Evolutionary conservation across 2,888 invertebrate genomes (phyloP).

Genomic region (Watsonalla binaria): DNA sequence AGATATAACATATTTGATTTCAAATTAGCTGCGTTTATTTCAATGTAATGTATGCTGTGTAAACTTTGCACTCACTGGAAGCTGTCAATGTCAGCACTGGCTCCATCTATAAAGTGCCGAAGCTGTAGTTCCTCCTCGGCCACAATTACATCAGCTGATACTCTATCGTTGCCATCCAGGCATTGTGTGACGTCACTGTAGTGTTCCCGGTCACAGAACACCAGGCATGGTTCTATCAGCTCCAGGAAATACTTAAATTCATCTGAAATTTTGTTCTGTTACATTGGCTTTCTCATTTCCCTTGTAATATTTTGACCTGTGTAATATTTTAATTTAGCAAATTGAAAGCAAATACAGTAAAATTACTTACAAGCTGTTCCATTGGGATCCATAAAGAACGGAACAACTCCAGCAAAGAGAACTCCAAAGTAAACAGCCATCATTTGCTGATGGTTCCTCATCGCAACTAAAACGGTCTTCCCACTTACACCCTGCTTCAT

Average conservation of each 20-base stretch:
- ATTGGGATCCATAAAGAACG: constrained; percentile 35
- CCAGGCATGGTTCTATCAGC: constrained; percentile 30
- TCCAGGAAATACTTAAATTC: constrained; percentile 36
- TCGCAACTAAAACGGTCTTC: constrained; percentile 24
- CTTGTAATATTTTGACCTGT: too few relatives aligned
- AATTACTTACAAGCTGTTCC: constrained; percentile 31
- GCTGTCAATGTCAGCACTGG: constrained; percentile 16
- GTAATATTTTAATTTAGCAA: too few relatives aligned
- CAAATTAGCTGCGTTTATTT: too few relatives aligned
- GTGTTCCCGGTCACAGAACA: constrained; percentile 40
- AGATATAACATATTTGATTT: too few relatives aligned
- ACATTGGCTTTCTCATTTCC: too few relatives aligned
- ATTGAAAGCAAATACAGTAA: too few relatives aligned
- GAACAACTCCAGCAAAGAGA: constrained; percentile 30
- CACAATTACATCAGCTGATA: constrained; percentile 16
- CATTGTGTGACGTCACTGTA: constrained; percentile 16
- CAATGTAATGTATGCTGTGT: too few relatives aligned
- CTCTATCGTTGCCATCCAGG: neutral
- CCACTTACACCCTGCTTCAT: constrained; percentile 16
- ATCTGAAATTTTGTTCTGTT: constrained; percentile 22
- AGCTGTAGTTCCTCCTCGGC: constrained; percentile 24
- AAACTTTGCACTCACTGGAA: constrained; percentile 24
- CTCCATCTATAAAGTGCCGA: constrained; percentile 19
- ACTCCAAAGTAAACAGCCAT: constrained; percentile 30
- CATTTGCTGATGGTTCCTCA: constrained; percentile 35